Evolutionary conservation across 2,797 vertebrate genomes (phyloP).

Genomic region (Falco rusticolus): DNA sequence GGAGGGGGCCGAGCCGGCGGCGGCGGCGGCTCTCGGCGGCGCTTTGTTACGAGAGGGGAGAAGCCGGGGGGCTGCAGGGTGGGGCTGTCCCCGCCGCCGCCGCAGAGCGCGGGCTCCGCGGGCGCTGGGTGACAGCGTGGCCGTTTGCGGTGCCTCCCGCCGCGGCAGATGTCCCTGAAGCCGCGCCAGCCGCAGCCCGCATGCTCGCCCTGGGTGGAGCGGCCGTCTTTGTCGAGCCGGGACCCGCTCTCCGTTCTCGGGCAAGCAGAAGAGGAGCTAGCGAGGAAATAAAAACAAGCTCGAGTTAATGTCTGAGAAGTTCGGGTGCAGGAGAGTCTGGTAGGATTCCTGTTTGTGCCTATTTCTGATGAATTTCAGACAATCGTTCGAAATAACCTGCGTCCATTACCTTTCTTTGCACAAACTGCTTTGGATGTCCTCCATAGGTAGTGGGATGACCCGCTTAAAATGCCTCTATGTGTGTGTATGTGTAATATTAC

Average conservation of each 20-base stretch:
- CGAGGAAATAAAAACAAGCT: neutral
- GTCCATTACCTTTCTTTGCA: constrained; percentile 30
- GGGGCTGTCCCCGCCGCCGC: neutral
- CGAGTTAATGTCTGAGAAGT: constrained; percentile 47
- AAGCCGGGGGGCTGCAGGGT: neutral
- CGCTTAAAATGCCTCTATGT: neutral
- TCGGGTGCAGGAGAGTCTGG: constrained; percentile 51
- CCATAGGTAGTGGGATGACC: constrained; percentile 6
- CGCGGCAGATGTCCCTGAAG: neutral
- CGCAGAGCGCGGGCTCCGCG: neutral
- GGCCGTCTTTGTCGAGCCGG: constrained; percentile 51
- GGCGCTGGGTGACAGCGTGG: neutral
- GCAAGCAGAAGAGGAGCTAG: neutral
- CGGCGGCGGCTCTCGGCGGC: neutral
- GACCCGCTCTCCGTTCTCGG: neutral
- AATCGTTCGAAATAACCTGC: neutral
- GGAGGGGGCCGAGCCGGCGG: no score
- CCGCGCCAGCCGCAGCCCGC: constrained; percentile 16
- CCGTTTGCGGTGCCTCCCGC: neutral
- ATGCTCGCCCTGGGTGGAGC: constrained; percentile 32
- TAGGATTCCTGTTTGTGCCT: constrained; percentile 27
- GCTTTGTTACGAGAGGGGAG: constrained; percentile 40
- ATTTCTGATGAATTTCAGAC: neutral
- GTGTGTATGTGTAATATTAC: neutral
- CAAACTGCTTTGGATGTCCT: constrained; percentile 10